These are phyloP conservation scores for Idaea straminata DNA, from an alignment of 2,888 invertebrate genomes.

Conservation along the genomic window DNA sequence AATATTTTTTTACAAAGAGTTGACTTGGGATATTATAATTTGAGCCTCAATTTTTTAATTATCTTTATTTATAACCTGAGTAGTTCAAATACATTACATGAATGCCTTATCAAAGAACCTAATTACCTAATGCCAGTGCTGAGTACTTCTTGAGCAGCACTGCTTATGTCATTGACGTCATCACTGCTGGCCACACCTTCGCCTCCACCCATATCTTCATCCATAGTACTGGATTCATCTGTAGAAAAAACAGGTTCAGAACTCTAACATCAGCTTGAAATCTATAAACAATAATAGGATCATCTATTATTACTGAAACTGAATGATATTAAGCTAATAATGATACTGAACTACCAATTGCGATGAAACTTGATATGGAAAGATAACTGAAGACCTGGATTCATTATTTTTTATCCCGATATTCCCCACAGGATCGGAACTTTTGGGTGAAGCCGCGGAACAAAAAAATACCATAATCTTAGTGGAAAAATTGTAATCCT, in stretches of 20 bases:
- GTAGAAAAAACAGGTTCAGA: constrained; percentile 7
- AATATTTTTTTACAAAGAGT: not conserved
- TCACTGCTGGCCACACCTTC: constrained; percentile 77
- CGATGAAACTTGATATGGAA: too few relatives aligned
- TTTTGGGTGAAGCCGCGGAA: too few relatives aligned
- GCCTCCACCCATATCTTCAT: constrained; percentile 74
- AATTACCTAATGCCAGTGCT: constrained; percentile 70
- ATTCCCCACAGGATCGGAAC: too few relatives aligned
- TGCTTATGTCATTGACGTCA: constrained; percentile 74
- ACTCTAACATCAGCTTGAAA: not conserved
- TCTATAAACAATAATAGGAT: constrained; percentile 9
- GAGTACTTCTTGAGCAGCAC: constrained; percentile 66
- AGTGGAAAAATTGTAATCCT: too few relatives aligned
- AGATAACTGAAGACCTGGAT: too few relatives aligned
- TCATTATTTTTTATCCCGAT: too few relatives aligned
- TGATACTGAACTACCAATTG: too few relatives aligned
- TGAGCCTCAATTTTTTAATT: not conserved
- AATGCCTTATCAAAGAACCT: constrained; percentile 5
- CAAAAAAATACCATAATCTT: too few relatives aligned
- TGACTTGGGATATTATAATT: not conserved
- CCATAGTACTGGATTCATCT: constrained; percentile 78
- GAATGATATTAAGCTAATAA: too few relatives aligned
- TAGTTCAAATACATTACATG: too few relatives aligned
- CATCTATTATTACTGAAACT: too few relatives aligned
- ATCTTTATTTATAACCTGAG: too few relatives aligned